Conservation (phyloP, 2,888 invertebrate species). For the Rhagophthalmus giganteus region DNA sequence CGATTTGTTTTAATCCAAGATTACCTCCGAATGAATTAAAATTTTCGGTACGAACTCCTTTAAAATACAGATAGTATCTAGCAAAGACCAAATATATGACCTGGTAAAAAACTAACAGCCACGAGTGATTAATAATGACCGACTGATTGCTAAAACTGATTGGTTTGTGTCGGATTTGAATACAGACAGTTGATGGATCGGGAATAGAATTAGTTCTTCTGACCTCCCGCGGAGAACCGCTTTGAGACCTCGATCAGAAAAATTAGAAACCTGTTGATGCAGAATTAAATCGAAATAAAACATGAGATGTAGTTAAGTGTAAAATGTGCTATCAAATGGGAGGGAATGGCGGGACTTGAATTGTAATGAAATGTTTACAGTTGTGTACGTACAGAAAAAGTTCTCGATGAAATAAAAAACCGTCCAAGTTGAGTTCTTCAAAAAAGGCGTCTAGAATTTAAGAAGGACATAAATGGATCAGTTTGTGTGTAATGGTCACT, state of each 20-base stretch:
- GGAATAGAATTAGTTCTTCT: constrained; percentile 51
- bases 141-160: constrained; percentile 48
- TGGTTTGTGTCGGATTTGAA: constrained; percentile 45
- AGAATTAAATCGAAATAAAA: constrained; percentile 29
- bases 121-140: constrained; percentile 39
- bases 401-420: constrained; percentile 42
- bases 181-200: constrained; percentile 50
- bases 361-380: constrained; percentile 20
- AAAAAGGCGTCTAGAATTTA: constrained; percentile 34
- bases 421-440: constrained; percentile 31
- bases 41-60: constrained; percentile 18
- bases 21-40: too few relatives aligned
- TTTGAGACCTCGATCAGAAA: constrained; percentile 43
- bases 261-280: constrained; percentile 43
- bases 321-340: constrained; percentile 24
- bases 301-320: constrained; percentile 20
- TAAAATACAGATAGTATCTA: constrained; percentile 25
- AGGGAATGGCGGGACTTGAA: constrained; percentile 15
- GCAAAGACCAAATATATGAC: constrained; percentile 22
- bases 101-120: constrained; percentile 30
- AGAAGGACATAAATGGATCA: constrained; percentile 45
- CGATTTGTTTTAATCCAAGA: too few relatives aligned
- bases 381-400: constrained; percentile 40
- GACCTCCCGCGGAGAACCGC: constrained; percentile 45
- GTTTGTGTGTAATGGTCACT: constrained; percentile 52